Percentiles rank a stretch among this genome's conserved stretches.
Evolutionary conservation across 2,113 vertebrate species (phyloP).

Genomic region (Peucedramus taeniatus): DNA sequence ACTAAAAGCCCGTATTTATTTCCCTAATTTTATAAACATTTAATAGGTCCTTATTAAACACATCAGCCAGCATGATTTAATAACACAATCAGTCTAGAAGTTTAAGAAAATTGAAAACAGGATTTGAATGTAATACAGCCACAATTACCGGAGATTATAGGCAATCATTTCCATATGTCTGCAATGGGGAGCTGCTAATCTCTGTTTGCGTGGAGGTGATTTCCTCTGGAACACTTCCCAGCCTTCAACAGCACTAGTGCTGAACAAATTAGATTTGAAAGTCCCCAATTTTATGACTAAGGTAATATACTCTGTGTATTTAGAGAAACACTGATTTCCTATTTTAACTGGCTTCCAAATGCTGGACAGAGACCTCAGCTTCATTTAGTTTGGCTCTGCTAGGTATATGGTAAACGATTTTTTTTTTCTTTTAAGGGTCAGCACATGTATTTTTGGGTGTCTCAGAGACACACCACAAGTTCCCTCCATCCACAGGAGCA

Average conservation of each 20-base stretch:
- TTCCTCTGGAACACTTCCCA: conserved; percentile 88
- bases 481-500: conserved; percentile 47
- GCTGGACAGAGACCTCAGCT: conserved; percentile 77
- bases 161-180: conserved; percentile 97
- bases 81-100: conserved; percentile 96
- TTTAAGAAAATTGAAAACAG: conserved; percentile 97
- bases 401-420: conserved; percentile 42
- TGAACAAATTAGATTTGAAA: conserved; percentile 87
- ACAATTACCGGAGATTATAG: conserved; percentile 97
- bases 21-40: conserved; percentile 91
- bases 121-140: conserved; percentile 91
- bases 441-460: conserved; percentile 54
- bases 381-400: conserved; percentile 75
- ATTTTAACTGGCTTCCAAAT: conserved; percentile 77
- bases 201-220: conserved; percentile 92
- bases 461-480: conserved; percentile 28
- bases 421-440: conserved; percentile 51
- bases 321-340: conserved; percentile 79
- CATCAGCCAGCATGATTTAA: conserved; percentile 96
- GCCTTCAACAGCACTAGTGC: conserved; percentile 79
- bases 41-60: conserved; percentile 90
- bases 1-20: conserved; percentile 83
- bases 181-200: conserved; percentile 94
- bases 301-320: conserved; percentile 82
- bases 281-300: conserved; percentile 84